Evolutionary conservation across 2,888 invertebrate genomes (phyloP).

Genomic region (Pomacea canaliculata): DNA sequence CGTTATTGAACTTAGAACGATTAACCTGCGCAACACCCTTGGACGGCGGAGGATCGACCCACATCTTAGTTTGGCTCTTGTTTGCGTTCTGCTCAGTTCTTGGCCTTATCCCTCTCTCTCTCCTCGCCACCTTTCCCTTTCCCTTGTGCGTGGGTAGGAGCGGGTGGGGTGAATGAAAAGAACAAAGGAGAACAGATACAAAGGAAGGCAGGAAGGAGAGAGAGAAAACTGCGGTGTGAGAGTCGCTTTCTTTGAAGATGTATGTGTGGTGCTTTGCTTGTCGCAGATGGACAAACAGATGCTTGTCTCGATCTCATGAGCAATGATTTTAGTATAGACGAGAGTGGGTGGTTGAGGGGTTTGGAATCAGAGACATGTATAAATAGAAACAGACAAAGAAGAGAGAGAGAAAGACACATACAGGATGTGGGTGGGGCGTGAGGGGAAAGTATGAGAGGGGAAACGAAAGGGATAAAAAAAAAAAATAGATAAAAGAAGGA

Average conservation of each 20-base stretch:
- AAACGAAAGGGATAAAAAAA: neutral
- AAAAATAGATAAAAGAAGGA: neutral
- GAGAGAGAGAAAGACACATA: no score
- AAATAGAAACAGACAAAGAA: no score
- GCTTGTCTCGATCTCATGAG: no score
- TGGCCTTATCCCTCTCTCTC: neutral
- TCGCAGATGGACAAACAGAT: no score
- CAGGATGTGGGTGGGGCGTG: no score
- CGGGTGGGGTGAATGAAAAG: neutral
- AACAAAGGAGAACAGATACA: neutral
- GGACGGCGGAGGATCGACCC: neutral
- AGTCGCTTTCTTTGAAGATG: no score
- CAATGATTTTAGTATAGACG: no score
- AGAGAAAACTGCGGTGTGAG: no score
- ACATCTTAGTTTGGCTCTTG: neutral
- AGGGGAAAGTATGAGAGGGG: neutral
- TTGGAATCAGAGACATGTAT: no score
- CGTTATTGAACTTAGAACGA: conserved; percentile 27
- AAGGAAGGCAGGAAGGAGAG: no score
- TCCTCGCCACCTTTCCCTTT: neutral
- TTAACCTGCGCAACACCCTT: conserved; percentile 23
- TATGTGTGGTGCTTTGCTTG: no score
- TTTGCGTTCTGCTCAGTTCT: neutral
- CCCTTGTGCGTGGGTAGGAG: neutral
- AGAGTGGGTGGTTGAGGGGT: no score